phyloP scores from a whole-genome alignment of 2,888 invertebrate species.

The Conops quadrifasciatus region DNA sequence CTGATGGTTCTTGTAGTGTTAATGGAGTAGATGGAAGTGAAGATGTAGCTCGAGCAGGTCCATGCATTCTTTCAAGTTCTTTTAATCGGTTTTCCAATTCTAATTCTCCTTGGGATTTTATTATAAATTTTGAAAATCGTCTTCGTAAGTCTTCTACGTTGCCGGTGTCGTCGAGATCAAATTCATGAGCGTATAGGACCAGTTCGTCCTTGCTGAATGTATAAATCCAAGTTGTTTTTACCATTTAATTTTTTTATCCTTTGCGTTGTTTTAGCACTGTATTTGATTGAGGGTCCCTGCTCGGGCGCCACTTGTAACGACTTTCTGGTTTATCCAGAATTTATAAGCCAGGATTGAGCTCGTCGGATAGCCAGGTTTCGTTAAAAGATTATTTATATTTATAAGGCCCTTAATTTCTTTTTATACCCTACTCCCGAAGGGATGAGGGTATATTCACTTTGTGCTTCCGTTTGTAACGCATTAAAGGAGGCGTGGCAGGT shows the following conservation, averaged over 20 bases:
- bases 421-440: no score
- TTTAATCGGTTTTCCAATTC: not conserved
- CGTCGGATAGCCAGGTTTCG: no score
- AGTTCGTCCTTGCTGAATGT: not conserved
- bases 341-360: no score
- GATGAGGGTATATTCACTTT: no score
- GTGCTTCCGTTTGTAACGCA: no score
- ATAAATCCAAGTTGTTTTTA: not conserved
- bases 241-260: not conserved
- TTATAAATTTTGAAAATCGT: not conserved
- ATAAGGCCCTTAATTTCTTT: no score
- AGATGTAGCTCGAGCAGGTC: not conserved
- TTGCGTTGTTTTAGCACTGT: not conserved
- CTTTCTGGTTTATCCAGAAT: no score
- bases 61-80: not conserved
- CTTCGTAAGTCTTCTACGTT: not conserved
- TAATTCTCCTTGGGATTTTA: not conserved
- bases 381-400: no score
- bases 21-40: not conserved
- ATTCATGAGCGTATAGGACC: not conserved
- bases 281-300: slow-evolving; percentile 1
- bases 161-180: not conserved
- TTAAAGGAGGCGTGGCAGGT: no score
- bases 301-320: not conserved
- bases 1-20: not conserved